Base-by-base conservation (phyloP, 2,888 invertebrate species). In the Mesochorus sp. region DNA sequence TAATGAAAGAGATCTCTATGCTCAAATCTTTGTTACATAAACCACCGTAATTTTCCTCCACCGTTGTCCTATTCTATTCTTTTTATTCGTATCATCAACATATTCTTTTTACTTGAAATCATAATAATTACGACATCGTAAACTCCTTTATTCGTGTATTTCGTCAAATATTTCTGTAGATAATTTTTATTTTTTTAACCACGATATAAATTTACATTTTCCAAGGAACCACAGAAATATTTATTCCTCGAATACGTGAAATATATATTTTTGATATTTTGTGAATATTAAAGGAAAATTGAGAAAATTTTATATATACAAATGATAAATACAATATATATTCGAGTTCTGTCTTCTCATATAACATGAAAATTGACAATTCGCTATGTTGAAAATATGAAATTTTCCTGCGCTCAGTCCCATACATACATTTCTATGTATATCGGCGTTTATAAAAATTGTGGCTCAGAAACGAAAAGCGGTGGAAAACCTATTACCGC, bases 1-100 rank as follows among this genome's bases (percentile, higher is more conserved):
- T 74, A 74, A 67, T 51, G 74, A 74, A 67, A n/a, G 74, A 59
- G 49, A 34, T 37, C 31, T 12, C 39, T 74, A 59, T 42, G 12
- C 67, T 53, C 49, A 67, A 67, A 74, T 67, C 67, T 67, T 73
- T 66, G 19, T 49, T 19, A n/a, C n/a, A n/a, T n/a, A 26, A 14
- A 44, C 26, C 10, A 12, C 17, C 24, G 28, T 26, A 12, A 26
- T 5, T 21, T 42, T 42, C 5, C 42, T 5, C 14, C 51, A 10
- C n/a, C 51, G 37, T 34, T 17, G 49, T 21, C 37, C n/a, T 39
- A 10, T n/a, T 53, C 17, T 66, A 44, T 21, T 47, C n/a, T 0
- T 4, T 21, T n/a, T 21, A 47, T 24, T 8, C 3, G 8, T 47
- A 4, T 1, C 21, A 21, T 10, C 47, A n/a, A 24, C n/a, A 14